Evolutionary conservation across 2,797 vertebrate species (phyloP), one percentile per base, ranked within the genome.

Genomic region (Lophius americanus): DNA sequence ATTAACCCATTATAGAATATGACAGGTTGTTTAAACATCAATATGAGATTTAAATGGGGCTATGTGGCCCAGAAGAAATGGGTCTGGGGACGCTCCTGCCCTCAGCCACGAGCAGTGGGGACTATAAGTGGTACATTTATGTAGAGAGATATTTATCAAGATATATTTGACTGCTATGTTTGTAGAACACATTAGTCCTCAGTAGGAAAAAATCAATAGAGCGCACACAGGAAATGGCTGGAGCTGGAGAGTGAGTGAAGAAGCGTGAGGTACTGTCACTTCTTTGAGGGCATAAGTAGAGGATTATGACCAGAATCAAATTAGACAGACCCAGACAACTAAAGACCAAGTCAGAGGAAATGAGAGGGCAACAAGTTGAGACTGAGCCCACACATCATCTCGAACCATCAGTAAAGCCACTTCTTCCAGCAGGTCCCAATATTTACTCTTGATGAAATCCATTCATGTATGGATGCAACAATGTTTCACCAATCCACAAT

Each of bases 141-240:
- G 41, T 51, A 59, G 8, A 50, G 4, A 9, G 23, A 68, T 51
- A 51, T 64, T 55, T 53, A 57, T 75, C 14, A 48, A 70, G 61
- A 79, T 61, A 71, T 39, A 65, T 86, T 73, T 82, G 64, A 79
- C 66, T 69, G 64, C 60, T 41, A 36, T 74, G 75, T 81, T 85
- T 75, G 82, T 41, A 14, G 66, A 80, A 44, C 61, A 79, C 78
- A 89, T 87, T 85, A 81, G 82, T 74, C 58, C 54, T 78, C 57
- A 12, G 70, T 65, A 73, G 75, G 55, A 55, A 61, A 69, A 82
- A 85, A 85, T 87, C 85, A 81, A 91, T 89, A 83, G 2, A 11
- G 62, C 70, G 76, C 67, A 81, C 76, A 84, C 73, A 89, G 86
- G 81, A 89, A 91, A 84, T 82, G 69, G 78, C 61, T 69, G 46